Evolutionary conservation across 2,888 invertebrate species (phyloP), one percentile per base, ranked within the genome.

Genomic region (Cheiracanthium punctorium): DNA sequence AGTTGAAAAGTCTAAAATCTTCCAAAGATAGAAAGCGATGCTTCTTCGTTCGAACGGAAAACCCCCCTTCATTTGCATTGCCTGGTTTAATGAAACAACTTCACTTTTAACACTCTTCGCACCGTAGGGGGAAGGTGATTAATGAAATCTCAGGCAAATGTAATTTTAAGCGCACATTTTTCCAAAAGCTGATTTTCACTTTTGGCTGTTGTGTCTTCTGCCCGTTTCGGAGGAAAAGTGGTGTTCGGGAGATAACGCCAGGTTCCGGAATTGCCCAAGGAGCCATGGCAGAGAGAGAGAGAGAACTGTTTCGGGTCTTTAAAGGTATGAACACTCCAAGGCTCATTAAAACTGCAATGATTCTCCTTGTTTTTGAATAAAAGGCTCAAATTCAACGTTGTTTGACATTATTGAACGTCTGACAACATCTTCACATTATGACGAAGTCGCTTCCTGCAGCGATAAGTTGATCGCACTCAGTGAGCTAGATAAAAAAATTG

Each of bases 81-180:
- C 58, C 69, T 20, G 64, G 71, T 82, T 82, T 82, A 82, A 82
- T 82, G 82, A 82, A 82, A 82, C 76, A 70, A 52, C 58, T 69
- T 69, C 71, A 74, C 75, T 24, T 69, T 65, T 73, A 73, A 74
- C 73, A 69, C 74, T 69, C 48, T 58, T 58, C 58, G 58, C 24
- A 58, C 58, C 58, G 58, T 58, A 24, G 58, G 58, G 58, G 58
- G 58, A 58, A 58, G 73, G 79, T 86, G 86, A 86, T 86, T 86
- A 86, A 86, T 86, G 86, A 86, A 86, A 86, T 86, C 80, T 71
- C 48, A 24, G 24, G 75, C 76, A 86, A 86, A 86, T 86, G 86
- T 80, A 86, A 86, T 86, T 86, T 86, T 86, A 86, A 86, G 75
- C 86, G 80, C 32, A 73, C 75, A 84, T 84, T 84, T 81, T 80